phyloP scores from a whole-genome alignment of 2,888 invertebrate genomes.

The Callosobruchus maculatus region DNA sequence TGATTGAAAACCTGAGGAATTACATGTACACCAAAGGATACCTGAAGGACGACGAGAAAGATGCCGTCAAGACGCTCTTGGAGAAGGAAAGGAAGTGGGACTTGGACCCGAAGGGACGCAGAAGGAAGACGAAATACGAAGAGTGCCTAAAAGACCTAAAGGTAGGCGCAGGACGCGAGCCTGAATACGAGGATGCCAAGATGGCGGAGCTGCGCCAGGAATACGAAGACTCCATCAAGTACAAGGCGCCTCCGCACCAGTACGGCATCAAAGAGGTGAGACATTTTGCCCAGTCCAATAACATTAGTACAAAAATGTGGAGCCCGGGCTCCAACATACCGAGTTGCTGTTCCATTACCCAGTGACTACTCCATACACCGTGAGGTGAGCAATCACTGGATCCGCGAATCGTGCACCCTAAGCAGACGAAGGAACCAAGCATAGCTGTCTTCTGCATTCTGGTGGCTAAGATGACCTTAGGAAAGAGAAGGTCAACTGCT shows the following conservation, averaged over 20 bases:
- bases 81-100: constrained; percentile 37
- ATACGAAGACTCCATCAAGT: constrained; percentile 40
- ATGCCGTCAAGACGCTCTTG: constrained; percentile 38
- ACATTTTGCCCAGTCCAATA: too few relatives aligned
- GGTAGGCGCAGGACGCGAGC: constrained; percentile 26
- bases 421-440: too few relatives aligned
- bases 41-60: constrained; percentile 56
- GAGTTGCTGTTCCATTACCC: too few relatives aligned
- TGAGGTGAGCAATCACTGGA: too few relatives aligned
- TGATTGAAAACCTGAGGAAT: constrained; percentile 64
- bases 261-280: constrained; percentile 43
- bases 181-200: constrained; percentile 28
- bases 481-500: too few relatives aligned
- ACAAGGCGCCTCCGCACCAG: constrained; percentile 34
- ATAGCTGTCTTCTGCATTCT: too few relatives aligned
- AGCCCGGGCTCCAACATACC: too few relatives aligned
- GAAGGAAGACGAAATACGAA: constrained; percentile 37
- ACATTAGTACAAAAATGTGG: too few relatives aligned
- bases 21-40: constrained; percentile 65
- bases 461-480: too few relatives aligned
- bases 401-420: too few relatives aligned
- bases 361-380: too few relatives aligned
- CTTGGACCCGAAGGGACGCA: constrained; percentile 16
- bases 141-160: constrained; percentile 38
- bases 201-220: constrained; percentile 34